Conservation (phyloP, 2,113 vertebrate genomes). For the Rafetus swinhoei region DNA sequence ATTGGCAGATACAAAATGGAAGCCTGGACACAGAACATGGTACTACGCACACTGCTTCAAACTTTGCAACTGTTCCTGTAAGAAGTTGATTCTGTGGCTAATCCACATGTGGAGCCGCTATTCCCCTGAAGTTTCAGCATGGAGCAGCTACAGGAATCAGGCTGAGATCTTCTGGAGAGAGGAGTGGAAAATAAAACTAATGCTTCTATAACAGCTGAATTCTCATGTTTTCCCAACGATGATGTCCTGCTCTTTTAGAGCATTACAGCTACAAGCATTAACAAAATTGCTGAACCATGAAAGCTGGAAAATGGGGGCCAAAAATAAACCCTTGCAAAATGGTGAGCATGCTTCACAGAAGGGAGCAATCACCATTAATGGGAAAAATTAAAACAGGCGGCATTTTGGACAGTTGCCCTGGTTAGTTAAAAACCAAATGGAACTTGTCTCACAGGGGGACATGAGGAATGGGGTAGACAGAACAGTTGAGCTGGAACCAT, state of each 20-base stretch:
- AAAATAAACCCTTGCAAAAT: constrained; percentile 38
- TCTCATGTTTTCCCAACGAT: not conserved
- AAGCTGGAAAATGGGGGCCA: constrained; percentile 21
- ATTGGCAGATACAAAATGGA: not conserved
- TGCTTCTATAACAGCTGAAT: constrained; percentile 12
- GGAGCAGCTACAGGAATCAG: not conserved
- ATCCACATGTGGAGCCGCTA: not conserved
- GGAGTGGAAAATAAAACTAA: not conserved
- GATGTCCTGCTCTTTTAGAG: not conserved
- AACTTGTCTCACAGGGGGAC: constrained; percentile 48
- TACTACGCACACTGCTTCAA: not conserved
- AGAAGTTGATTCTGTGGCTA: not conserved
- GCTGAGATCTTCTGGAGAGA: not conserved
- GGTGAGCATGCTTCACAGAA: constrained; percentile 10
- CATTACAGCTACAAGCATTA: not conserved
- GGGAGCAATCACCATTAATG: constrained; percentile 57
- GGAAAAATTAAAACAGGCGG: constrained; percentile 50
- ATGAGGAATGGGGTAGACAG: not conserved
- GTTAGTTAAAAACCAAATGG: constrained; percentile 60
- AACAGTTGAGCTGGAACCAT: not conserved
- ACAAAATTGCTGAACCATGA: constrained; percentile 23
- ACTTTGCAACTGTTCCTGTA: not conserved
- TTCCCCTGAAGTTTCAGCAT: not conserved
- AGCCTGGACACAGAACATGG: rapidly evolving
- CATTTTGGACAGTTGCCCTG: constrained; percentile 41